Evolutionary conservation across 2,888 invertebrate species (phyloP), one percentile per base, ranked within the genome.

Genomic region (Lepeophtheirus nordmannii): DNA sequence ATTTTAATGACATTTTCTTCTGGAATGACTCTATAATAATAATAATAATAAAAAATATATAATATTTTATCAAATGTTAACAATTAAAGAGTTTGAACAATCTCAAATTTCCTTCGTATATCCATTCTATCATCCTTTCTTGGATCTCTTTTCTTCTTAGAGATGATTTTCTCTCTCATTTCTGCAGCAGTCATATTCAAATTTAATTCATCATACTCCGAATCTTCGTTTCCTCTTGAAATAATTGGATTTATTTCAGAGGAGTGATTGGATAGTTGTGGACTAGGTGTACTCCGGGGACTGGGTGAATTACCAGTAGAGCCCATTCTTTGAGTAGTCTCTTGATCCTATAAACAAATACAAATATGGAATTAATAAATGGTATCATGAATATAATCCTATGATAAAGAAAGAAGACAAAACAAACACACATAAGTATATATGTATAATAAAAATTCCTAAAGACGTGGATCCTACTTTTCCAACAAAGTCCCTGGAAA

Each of bases 181-280:
- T 92, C 89, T 59, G 89, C 89, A n/a, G 87, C 92, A 68, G 90
- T 88, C 86, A 90, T 88, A 73, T 85, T 85, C 70, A 92, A 80
- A 77, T 91, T 88, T 68, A 91, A 70, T 20, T 71, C 72, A n/a
- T 67, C 68, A 39, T 67, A 58, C 23, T 67, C 56, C 9, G 3
- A 10, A 20, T 38, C 37, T 12, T 38, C 56, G 12, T 22, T 30
- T 30, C 30, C 59, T 12, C 59, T 11, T 5, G 53, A 10, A 30
- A 17, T 22, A 8, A 53, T 3, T 67, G 40, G 69, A 68, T 38
- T 67, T 62, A 41, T 68, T 67, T 40, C n/a, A 14, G 59, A 20
- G 58, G 69, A 72, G 65, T 68, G 70, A 68, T 69, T 70, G 39
- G 58, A 23, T 3, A 39, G 38, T 38, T 63, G 56, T 9, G 67